phyloP scores from a whole-genome alignment of 2,113 vertebrate genomes.

The Tor tambroides region DNA sequence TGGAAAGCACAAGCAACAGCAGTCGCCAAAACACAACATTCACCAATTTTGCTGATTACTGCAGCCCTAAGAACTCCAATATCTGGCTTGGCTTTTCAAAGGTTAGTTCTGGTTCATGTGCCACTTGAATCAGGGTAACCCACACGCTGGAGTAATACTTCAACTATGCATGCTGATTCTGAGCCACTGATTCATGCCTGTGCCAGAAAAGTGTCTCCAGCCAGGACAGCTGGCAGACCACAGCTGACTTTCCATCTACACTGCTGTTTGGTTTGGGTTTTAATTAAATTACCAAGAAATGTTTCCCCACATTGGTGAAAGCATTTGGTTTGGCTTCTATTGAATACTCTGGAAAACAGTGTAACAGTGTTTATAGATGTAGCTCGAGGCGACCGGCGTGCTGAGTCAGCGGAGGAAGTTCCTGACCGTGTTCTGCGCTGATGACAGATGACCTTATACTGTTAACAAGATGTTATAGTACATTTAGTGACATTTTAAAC shows the following conservation, averaged over 20 bases:
- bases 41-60: background rate
- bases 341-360: constrained; percentile 17
- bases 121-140: background rate
- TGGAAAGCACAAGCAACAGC: background rate
- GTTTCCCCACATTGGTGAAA: constrained; percentile 20
- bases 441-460: background rate
- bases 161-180: constrained; percentile 58
- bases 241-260: constrained; percentile 58
- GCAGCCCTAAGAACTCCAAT: constrained; percentile 21
- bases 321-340: constrained; percentile 29
- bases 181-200: constrained; percentile 55
- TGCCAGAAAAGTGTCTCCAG: constrained; percentile 61
- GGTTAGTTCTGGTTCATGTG: constrained; percentile 12
- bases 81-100: constrained; percentile 46
- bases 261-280: constrained; percentile 62
- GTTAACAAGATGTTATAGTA: background rate
- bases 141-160: constrained; percentile 6
- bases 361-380: background rate
- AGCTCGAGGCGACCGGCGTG: background rate
- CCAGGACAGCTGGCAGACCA: constrained; percentile 64
- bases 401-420: background rate
- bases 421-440: background rate
- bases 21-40: constrained; percentile 1
- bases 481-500: background rate
- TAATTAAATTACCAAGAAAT: constrained; percentile 60